Base-by-base conservation (phyloP, 2,797 vertebrate genomes). In the Masticophis lateralis region DNA sequence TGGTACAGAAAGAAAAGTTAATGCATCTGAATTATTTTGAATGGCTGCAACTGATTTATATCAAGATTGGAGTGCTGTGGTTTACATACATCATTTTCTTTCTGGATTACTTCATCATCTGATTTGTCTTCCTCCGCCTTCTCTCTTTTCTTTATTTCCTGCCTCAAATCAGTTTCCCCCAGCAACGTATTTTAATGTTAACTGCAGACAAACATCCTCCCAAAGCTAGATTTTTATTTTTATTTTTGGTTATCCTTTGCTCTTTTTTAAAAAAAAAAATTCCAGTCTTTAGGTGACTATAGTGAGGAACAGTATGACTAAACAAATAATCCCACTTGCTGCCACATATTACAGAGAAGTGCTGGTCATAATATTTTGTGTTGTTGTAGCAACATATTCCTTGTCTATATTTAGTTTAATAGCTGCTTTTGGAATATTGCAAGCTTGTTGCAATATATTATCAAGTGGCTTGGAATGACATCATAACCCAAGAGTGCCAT, bases 361-460 rank as follows among this genome's bases (percentile, higher is more conserved):
- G 63, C 93, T 96, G 92, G 95, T 97, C 94, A 61, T 92, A 95
- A 97, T 96, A 95, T 94, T 96, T 91, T 74, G 86, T 96, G 96
- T 95, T 97, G 93, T 97, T 96, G 96, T 94, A 94, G 93, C 95
- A 97, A 97, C 95, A 93, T 94, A 91, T 93, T 95, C 95, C 93
- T 96, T 95, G 91, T 95, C 96, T 97, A 95, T 95, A 96, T 94
- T 96, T 96, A 95, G 94, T 96, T 96, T 97, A 96, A 97, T 97
- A 96, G 96, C 93, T 96, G 95, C 94, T 96, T 97, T 97, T 97
- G 94, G 94, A 97, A 94, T 94, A 95, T 96, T 95, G 95, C 93
- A 94, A 96, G 90, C 97, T 95, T 90, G 92, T 94, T 94, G 91
- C 89, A 96, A 94, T 96, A 95, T 93, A 96, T 97, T 96, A 97